Conservation (phyloP, 2,797 vertebrate genomes). For the Argyrosomus regius region DNA sequence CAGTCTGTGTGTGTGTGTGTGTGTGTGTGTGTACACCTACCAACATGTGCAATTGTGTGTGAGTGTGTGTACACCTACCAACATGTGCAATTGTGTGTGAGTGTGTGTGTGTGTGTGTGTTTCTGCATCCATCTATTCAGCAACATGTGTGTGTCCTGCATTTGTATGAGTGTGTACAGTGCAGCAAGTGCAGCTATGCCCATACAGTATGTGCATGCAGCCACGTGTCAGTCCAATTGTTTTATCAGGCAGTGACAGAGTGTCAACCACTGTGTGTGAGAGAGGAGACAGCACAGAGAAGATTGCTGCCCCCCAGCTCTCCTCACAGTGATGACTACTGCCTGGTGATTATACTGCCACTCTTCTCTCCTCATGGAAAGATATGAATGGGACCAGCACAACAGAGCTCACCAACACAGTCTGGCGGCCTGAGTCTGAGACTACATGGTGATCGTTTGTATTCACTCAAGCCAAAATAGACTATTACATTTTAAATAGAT, state of each 20-base stretch:
- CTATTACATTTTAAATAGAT: conserved; percentile 21
- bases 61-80: not conserved
- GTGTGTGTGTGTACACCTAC: too few species aligned
- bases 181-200: conserved; percentile 36
- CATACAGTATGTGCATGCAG: conserved; percentile 40
- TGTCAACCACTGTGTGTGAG: conserved; percentile 62
- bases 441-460: conserved; percentile 17
- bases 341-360: conserved; percentile 57
- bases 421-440: conserved; percentile 39
- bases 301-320: conserved; percentile 67
- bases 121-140: conserved; percentile 3
- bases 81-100: not conserved
- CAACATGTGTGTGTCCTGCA: conserved; percentile 12
- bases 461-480: conserved; percentile 26
- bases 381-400: conserved; percentile 40
- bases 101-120: conserved; percentile 6
- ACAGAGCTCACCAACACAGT: conserved; percentile 41
- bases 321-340: conserved; percentile 55
- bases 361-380: conserved; percentile 39
- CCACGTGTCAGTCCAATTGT: conserved; percentile 61
- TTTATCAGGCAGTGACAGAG: conserved; percentile 75
- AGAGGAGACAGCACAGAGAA: conserved; percentile 53
- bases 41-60: too few species aligned
- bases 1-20: not conserved
- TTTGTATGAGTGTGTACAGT: not conserved